Conservation (phyloP, 1,140 invertebrate species). For the Phymorhynchus buccinoides region DNA sequence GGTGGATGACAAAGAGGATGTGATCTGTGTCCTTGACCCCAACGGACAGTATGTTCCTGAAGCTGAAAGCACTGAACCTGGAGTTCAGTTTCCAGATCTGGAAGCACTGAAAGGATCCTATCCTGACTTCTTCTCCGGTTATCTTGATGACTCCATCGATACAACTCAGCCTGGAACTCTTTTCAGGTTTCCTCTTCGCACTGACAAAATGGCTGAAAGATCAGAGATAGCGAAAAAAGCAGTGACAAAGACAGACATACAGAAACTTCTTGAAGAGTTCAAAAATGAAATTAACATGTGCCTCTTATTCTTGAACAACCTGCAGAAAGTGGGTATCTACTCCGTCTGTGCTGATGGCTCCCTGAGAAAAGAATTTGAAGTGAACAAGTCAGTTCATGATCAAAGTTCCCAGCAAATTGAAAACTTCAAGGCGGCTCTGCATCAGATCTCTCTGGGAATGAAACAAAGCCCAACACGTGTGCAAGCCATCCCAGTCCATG, state of each 20-base stretch:
- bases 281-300: slow-evolving; percentile 52
- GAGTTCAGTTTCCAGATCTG: slow-evolving; percentile 54
- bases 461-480: slow-evolving; percentile 18
- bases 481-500: not conserved
- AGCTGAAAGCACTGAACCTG: slow-evolving; percentile 55
- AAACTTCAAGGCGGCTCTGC: slow-evolving; percentile 39
- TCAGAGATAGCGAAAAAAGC: slow-evolving; percentile 53
- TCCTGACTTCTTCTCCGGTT: slow-evolving; percentile 59
- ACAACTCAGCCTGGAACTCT: slow-evolving; percentile 52
- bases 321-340: slow-evolving; percentile 53
- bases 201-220: slow-evolving; percentile 48
- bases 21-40: slow-evolving; percentile 68
- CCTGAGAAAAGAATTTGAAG: slow-evolving; percentile 40
- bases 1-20: slow-evolving; percentile 52
- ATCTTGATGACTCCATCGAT: slow-evolving; percentile 48
- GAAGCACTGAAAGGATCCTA: slow-evolving; percentile 45
- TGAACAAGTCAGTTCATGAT: slow-evolving; percentile 42
- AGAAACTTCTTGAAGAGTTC: slow-evolving; percentile 54
- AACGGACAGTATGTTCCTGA: slow-evolving; percentile 60
- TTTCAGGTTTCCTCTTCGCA: slow-evolving; percentile 62
- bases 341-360: slow-evolving; percentile 49
- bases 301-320: slow-evolving; percentile 63
- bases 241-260: slow-evolving; percentile 44
- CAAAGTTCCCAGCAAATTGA: slow-evolving; percentile 33
- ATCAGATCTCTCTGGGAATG: not conserved